Evolutionary conservation across 2,113 vertebrate species (phyloP), one percentile per base, ranked within the genome.

Genomic region (Megatriorchis doriae): DNA sequence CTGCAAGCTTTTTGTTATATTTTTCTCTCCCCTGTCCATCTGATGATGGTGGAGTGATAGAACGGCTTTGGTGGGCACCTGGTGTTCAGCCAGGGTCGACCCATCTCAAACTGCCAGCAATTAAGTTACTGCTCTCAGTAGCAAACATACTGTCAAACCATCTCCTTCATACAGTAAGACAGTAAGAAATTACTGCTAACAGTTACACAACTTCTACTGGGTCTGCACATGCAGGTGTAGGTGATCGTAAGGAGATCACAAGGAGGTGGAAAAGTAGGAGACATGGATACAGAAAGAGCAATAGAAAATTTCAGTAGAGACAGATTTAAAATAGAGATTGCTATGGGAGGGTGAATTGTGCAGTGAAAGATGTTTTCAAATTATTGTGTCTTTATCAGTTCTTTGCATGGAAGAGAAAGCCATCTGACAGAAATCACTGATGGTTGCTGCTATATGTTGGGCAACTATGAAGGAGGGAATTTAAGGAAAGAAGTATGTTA

Each of bases 341-440:
- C 7, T 66, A 4, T 71, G 21, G 47, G 86, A 86, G 7, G 6
- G 5, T 21, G 8, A 65, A 6, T 36, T 42, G 42, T 42, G 13
- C 29, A 55, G 4, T 14, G 17, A 67, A 80, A 75, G 7, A 43
- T 6, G 19, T 63, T 58, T 88, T 71, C 27, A 86, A 81, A 43
- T 43, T 55, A 19, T 32, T 0, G 1, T 71, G 11, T 4, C 6
- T 71, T 94, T 71, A 20, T n/a, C 0, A 0, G 11, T 82, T 16
- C 6, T 71, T 58, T 86, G 17, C 22, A 83, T 23, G 15, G 15
- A 73, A 86, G 7, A 5, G 34, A 75, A 83, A 55, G 8, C 8
- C 22, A 56, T 17, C 23, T 31, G 13, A 38, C 43, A 1, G 3
- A 89, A 84, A 73, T 65, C 10, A 27, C 13, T 25, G 16, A 17